Conservation (phyloP, 2,113 vertebrate genomes). For the Phyllopteryx taeniolatus region DNA sequence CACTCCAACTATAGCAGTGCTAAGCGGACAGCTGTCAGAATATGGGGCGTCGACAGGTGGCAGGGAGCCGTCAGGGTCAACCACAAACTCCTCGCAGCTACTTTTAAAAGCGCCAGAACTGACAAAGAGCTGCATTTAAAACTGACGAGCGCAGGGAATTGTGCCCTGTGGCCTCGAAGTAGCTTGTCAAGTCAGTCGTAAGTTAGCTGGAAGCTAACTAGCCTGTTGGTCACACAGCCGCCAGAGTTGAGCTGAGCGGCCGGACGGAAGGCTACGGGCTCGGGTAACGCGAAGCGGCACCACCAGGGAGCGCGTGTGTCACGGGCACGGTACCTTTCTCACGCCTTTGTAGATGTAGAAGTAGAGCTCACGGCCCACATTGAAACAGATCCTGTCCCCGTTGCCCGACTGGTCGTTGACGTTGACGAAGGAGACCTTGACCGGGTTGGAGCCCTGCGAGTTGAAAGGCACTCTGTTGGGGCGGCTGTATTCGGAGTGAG, state of each 20-base stretch:
- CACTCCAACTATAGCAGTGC: background rate
- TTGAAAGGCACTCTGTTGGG: conserved; percentile 98
- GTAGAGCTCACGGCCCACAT: conserved; percentile 99
- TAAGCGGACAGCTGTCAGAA: conserved; percentile 37
- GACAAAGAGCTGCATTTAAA: background rate
- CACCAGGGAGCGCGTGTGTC: conserved; percentile 20
- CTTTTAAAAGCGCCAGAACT: background rate
- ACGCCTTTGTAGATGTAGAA: conserved; percentile 99
- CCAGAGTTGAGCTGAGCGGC: conserved; percentile 20
- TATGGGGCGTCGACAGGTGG: conserved; percentile 44
- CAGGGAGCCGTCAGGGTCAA: conserved; percentile 23
- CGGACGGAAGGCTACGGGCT: background rate
- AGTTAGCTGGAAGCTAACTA: conserved; percentile 51
- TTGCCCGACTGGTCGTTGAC: conserved; percentile 99
- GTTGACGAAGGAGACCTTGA: conserved; percentile 98
- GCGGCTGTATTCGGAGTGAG: conserved; percentile 97
- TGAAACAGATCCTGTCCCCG: conserved; percentile 98
- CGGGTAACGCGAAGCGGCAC: background rate
- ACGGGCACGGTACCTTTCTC: conserved; percentile 83
- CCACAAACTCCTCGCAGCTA: conserved; percentile 9
- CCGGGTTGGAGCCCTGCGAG: conserved; percentile 96
- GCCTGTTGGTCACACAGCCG: conserved; percentile 54
- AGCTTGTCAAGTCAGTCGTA: conserved; percentile 30
- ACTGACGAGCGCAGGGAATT: background rate
- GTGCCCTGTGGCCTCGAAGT: conserved; percentile 28